Evolutionary conservation across 2,797 vertebrate genomes (phyloP).

Genomic region (Pagetopsis macropterus): DNA sequence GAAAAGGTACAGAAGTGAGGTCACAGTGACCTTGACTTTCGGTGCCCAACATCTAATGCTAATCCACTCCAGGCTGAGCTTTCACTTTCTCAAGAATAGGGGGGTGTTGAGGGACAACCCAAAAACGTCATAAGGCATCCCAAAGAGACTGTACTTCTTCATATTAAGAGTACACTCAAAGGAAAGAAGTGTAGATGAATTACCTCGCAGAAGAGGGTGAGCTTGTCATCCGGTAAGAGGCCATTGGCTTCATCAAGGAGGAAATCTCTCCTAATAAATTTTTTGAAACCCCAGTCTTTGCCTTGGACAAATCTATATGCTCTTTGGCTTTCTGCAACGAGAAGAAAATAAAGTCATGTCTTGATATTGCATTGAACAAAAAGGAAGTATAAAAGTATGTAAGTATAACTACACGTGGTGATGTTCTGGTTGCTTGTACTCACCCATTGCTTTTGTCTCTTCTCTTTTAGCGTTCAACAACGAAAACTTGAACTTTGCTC

Average conservation of each 20-base stretch:
- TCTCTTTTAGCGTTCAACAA: slow-evolving; percentile 97
- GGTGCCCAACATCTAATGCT: too few relatives aligned
- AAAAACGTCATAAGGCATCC: too few relatives aligned
- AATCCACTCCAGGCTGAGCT: too few relatives aligned
- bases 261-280: slow-evolving; percentile 98
- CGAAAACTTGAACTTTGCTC: slow-evolving; percentile 99
- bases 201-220: slow-evolving; percentile 98
- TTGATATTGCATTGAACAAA: background rate
- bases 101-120: too few relatives aligned
- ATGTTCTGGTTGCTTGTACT: slow-evolving; percentile 59
- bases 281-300: slow-evolving; percentile 99
- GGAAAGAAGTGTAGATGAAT: background rate
- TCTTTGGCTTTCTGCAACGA: slow-evolving; percentile 96
- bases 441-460: slow-evolving; percentile 99
- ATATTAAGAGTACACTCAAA: background rate
- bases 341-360: slow-evolving; percentile 18
- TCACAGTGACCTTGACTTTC: too few relatives aligned
- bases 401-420: background rate
- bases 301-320: slow-evolving; percentile 99
- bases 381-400: background rate
- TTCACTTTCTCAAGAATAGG: too few relatives aligned
- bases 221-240: slow-evolving; percentile 97
- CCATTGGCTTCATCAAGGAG: slow-evolving; percentile 98
- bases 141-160: background rate
- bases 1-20: too few relatives aligned